These are phyloP conservation scores for Leucosticte australis DNA, from an alignment of 2,113 vertebrate species.

Conservation along the genomic window DNA sequence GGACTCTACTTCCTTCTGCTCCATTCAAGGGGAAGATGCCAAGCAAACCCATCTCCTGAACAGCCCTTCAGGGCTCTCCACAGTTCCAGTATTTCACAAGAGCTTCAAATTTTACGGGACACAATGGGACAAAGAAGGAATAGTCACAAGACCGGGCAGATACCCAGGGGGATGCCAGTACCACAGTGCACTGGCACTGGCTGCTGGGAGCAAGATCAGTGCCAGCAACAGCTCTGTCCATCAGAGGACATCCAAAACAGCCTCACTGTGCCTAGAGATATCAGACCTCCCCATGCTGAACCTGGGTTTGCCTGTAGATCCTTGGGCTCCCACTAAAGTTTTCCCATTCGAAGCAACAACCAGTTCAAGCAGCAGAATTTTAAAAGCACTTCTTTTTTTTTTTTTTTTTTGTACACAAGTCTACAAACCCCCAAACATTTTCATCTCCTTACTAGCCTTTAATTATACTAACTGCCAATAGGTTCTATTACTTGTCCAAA, in stretches of 20 bases:
- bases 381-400: neutral
- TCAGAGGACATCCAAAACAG: neutral
- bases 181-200: neutral
- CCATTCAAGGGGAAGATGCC: neutral
- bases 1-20: neutral
- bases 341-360: neutral
- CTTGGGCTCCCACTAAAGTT: neutral
- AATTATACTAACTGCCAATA: slow-evolving; percentile 69
- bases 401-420: neutral
- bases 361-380: neutral
- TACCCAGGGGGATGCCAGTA: neutral
- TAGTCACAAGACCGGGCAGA: neutral
- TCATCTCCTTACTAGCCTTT: slow-evolving; percentile 66
- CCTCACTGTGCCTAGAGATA: neutral
- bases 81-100: neutral
- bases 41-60: neutral
- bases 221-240: neutral
- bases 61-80: neutral
- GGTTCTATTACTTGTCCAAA: slow-evolving; percentile 47
- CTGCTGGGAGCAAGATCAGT: neutral
- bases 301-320: neutral
- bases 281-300: neutral
- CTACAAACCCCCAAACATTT: slow-evolving; percentile 49
- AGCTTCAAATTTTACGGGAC: neutral
- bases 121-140: neutral